A percentile compares a stretch with the other conserved stretches of the same genome.
Conservation (phyloP, 2,888 invertebrate species). For the Cephalotes varians region DNA sequence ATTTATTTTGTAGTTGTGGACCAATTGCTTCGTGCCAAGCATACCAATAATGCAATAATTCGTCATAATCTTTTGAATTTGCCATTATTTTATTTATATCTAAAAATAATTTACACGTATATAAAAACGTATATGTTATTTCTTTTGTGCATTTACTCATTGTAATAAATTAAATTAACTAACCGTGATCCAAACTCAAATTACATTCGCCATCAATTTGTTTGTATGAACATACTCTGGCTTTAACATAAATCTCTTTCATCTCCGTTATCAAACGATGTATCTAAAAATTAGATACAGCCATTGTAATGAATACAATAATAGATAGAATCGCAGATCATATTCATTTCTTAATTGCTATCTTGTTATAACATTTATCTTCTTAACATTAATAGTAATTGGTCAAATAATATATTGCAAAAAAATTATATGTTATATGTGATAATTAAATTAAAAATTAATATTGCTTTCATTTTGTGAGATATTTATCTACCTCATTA, state of each 20-base stretch:
- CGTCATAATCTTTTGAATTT: conserved; percentile 91
- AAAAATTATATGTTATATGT: neutral
- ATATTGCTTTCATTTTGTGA: neutral
- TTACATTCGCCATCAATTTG: conserved; percentile 84
- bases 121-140: neutral
- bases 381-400: neutral
- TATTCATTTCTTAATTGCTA: too few relatives aligned
- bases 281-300: conserved; percentile 87
- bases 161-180: conserved; percentile 36
- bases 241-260: conserved; percentile 92
- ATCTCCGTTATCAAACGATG: conserved; percentile 91
- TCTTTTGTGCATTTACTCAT: conserved; percentile 3
- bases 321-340: neutral
- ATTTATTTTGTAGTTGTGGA: conserved; percentile 91
- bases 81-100: conserved; percentile 88
- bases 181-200: conserved; percentile 86
- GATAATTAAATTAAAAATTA: neutral
- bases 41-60: conserved; percentile 92
- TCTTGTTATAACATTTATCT: neutral
- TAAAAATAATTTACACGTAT: conserved; percentile 67
- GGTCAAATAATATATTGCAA: neutral
- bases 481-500: conserved; percentile 88
- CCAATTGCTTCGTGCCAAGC: conserved; percentile 94
- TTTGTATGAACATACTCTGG: conserved; percentile 90
- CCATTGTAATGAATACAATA: neutral